Evolutionary conservation across 2,888 invertebrate genomes (phyloP).

Genomic region (Dicyrtomina minuta): DNA sequence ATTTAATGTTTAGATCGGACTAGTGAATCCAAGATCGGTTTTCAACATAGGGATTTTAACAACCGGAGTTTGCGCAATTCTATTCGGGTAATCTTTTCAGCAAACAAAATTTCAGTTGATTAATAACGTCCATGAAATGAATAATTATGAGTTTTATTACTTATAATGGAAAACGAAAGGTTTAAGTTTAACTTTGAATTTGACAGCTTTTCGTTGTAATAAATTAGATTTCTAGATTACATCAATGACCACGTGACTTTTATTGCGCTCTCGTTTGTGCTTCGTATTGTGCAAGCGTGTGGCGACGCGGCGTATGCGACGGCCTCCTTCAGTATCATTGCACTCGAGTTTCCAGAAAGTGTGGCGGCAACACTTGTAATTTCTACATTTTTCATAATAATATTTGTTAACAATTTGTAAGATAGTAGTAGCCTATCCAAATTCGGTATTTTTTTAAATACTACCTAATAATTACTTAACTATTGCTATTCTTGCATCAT

Average conservation of each 20-base stretch:
- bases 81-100: conserved; percentile 72
- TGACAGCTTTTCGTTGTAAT: no score
- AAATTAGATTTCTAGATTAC: conserved; percentile 40
- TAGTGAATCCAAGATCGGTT: conserved; percentile 74
- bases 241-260: conserved; percentile 62
- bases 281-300: conserved; percentile 78
- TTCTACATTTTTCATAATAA: not conserved
- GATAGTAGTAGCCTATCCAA: no score
- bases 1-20: conserved; percentile 58
- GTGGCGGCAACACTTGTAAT: conserved; percentile 61
- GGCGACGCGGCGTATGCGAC: conserved; percentile 75
- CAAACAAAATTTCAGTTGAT: no score
- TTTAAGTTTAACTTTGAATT: no score
- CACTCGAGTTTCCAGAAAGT: conserved; percentile 59
- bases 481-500: no score
- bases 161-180: no score
- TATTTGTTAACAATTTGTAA: no score
- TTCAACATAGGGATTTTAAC: conserved; percentile 77
- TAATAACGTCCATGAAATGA: no score
- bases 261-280: conserved; percentile 73
- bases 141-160: no score
- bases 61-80: conserved; percentile 67
- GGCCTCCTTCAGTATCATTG: conserved; percentile 60
- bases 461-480: no score
- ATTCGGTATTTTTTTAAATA: no score